Base-by-base conservation (phyloP, 2,113 vertebrate species). In the Tringa solitaria region DNA sequence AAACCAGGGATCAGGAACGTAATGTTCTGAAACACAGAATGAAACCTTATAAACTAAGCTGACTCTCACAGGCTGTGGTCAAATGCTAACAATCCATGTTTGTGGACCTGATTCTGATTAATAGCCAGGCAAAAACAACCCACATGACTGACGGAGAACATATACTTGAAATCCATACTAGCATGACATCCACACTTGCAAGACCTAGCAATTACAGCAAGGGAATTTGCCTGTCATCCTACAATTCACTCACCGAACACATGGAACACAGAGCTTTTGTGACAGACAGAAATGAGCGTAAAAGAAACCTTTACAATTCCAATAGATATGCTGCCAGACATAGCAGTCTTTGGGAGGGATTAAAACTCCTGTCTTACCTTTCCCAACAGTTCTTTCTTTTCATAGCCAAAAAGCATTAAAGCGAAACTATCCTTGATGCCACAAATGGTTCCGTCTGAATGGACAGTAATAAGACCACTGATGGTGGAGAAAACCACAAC, bases 1-100 rank as follows among this genome's bases (percentile, higher is more conserved):
- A 99, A 99, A 69, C 98, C 98, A 41, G 99, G 99, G 86, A 99
- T 99, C 96, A 99, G 97, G 95, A 99, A 98, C 22, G 98, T 98
- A 89, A 99, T 98, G 45, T 96, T 98, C 99, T 99, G 95, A 50
- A 96, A 97, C 60, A 88, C 30, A 97, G 70, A 43, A 61, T 0
- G 0, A 81, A 79, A 43, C 17, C 35, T 77, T 68, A 50, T 61
- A 63, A 95, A 26, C 64, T 19, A 33, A 41, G 14, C 5, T 63
- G 91, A 1, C 12, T 60, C 53, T 72, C 43, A 53, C n/a, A 84
- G 56, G n/a, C 6, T 56, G 46, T 13, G 30, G 50, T 56, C 20
- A 68, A 91, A 89, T 17, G 39, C 33, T 59, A 61, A 65, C 65
- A 87, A 22, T 20, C n/a, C 1, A 0, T 28, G 24, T 37, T 32